phyloP scores from a whole-genome alignment of 1,140 invertebrate genomes.

The Neodiprion pinetum region DNA sequence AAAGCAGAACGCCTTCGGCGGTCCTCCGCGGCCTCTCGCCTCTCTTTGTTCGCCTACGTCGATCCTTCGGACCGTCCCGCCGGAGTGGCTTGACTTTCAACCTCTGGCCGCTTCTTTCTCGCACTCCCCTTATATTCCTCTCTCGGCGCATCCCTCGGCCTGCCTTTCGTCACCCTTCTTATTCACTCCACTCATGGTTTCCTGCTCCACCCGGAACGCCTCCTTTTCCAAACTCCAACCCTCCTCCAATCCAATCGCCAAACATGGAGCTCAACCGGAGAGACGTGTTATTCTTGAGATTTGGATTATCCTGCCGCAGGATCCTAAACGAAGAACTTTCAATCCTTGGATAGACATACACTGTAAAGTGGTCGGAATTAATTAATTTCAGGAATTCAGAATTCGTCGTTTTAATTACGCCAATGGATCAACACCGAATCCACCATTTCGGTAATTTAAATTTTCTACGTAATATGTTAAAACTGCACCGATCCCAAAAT shows the following conservation, averaged over 20 bases:
- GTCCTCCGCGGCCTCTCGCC: not conserved
- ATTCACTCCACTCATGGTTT: no score
- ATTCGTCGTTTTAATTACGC: no score
- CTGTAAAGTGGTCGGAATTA: not conserved
- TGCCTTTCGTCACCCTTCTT: no score
- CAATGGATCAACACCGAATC: no score
- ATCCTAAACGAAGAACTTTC: not conserved
- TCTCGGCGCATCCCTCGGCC: not conserved
- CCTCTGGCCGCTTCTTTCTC: not conserved
- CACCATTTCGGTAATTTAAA: no score
- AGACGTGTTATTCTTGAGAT: no score
- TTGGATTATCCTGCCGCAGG: no score
- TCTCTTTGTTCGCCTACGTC: conserved; percentile 2
- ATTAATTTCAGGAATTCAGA: not conserved
- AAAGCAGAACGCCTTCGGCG: conserved; percentile 4
- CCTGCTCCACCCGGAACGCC: no score
- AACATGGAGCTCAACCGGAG: not conserved
- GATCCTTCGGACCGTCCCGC: conserved; percentile 3
- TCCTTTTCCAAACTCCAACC: not conserved
- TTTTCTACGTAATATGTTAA: no score
- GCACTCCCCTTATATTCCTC: not conserved
- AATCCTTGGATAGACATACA: not conserved
- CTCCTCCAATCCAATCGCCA: not conserved
- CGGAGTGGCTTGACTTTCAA: not conserved
- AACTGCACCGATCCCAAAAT: no score